phyloP scores from a whole-genome alignment of 2,113 vertebrate species.

The western clawed frog (Xenopus tropicalis) region DNA sequence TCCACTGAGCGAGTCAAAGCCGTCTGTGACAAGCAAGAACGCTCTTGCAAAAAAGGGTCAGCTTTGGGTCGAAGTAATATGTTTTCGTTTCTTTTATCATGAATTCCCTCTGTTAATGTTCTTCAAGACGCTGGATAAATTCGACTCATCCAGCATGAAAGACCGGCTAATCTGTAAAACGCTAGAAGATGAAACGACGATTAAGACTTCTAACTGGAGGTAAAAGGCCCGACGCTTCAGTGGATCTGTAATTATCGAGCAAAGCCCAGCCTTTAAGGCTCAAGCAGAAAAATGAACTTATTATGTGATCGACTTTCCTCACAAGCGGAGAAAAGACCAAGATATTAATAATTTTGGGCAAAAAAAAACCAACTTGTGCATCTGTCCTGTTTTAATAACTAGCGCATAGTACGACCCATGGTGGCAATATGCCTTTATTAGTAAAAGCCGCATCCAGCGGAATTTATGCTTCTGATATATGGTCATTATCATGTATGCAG shows the following conservation, averaged over 20 bases:
- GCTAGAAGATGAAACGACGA: conserved; percentile 37
- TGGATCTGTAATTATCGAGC: conserved; percentile 27
- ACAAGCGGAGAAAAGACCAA: no score
- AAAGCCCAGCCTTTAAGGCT: conserved; percentile 1
- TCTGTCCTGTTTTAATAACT: no score
- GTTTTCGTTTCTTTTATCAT: conserved; percentile 45
- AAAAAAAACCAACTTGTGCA: no score
- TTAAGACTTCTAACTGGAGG: conserved; percentile 29
- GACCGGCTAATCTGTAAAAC: conserved; percentile 49
- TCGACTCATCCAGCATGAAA: conserved; percentile 56
- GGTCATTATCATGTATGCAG: not conserved
- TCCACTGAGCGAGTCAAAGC: conserved; percentile 47
- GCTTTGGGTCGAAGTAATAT: conserved; percentile 21
- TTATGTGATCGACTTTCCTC: no score
- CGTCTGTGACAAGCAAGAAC: conserved; percentile 32
- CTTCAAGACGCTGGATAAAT: conserved; percentile 47
- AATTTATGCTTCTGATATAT: not conserved
- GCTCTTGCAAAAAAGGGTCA: conserved; percentile 45
- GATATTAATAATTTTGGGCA: no score
- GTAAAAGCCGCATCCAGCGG: no score
- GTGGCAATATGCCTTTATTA: no score
- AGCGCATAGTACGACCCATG: no score
- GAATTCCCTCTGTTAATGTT: conserved; percentile 45
- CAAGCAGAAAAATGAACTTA: not conserved
- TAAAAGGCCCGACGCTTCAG: conserved; percentile 14